These are phyloP conservation scores for Lepisosteus oculatus DNA, from an alignment of 2,113 vertebrate species.

Conservation along the genomic window DNA sequence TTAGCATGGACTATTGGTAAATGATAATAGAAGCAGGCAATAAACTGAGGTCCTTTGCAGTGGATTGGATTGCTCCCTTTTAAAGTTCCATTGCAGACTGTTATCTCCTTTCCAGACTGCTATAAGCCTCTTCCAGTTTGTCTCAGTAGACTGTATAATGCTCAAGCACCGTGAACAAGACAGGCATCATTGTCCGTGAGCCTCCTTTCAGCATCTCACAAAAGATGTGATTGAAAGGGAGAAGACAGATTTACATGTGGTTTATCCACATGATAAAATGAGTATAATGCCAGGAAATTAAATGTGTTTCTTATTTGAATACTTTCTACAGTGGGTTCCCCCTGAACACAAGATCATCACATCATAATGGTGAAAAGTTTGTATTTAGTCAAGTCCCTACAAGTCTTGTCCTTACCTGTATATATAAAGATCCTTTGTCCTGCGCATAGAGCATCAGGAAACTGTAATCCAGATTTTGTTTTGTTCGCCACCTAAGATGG, in stretches of 20 bases:
- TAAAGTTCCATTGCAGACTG: slow-evolving; percentile 13
- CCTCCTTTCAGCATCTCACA: slow-evolving; percentile 4
- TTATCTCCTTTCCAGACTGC: slow-evolving; percentile 11
- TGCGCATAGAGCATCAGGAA: slow-evolving; percentile 90
- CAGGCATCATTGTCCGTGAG: slow-evolving; percentile 15
- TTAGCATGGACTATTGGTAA: slow-evolving; percentile 24
- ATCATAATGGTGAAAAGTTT: too few species aligned
- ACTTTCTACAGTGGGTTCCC: too few species aligned
- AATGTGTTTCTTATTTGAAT: too few species aligned
- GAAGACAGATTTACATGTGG: background rate
- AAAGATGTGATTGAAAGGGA: slow-evolving; percentile 7
- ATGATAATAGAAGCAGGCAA: slow-evolving; percentile 17
- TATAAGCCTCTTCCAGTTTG: slow-evolving; percentile 9
- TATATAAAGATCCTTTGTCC: slow-evolving; percentile 79
- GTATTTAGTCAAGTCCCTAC: too few species aligned
- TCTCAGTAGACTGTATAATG: slow-evolving; percentile 8
- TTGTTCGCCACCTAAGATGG: slow-evolving; percentile 73
- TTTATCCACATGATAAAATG: slow-evolving; percentile 2
- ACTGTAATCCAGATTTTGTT: slow-evolving; percentile 88
- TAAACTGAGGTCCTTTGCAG: slow-evolving; percentile 21
- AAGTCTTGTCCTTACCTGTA: slow-evolving; percentile 73
- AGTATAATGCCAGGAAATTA: too few species aligned
- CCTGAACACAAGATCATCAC: too few species aligned
- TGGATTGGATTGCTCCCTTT: slow-evolving; percentile 25
- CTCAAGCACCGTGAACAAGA: slow-evolving; percentile 6